Conservation (phyloP, 2,888 invertebrate genomes). For the Dicroscelio sp. region DNA sequence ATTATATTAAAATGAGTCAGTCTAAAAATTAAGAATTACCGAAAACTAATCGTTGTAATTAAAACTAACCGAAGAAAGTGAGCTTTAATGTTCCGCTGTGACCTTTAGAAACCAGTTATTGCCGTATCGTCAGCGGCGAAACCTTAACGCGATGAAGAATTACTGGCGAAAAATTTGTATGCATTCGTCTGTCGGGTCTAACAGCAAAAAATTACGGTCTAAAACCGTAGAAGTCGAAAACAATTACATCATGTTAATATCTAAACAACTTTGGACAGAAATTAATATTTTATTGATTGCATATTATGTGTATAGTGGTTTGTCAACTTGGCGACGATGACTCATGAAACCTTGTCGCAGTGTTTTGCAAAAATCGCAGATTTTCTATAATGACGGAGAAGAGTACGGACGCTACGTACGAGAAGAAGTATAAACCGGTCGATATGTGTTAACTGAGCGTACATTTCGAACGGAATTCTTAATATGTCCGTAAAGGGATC, state of each 20-base stretch:
- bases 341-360: constrained; percentile 60
- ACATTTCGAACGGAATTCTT: constrained; percentile 28
- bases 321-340: constrained; percentile 58
- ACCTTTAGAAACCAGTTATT: constrained; percentile 57
- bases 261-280: too few relatives aligned
- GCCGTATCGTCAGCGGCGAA: constrained; percentile 8
- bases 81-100: constrained; percentile 18
- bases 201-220: too few relatives aligned
- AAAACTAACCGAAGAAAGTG: constrained; percentile 42
- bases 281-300: constrained; percentile 59
- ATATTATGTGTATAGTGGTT: constrained; percentile 61
- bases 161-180: too few relatives aligned
- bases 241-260: too few relatives aligned
- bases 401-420: constrained; percentile 27
- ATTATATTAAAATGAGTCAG: too few relatives aligned
- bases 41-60: constrained; percentile 25
- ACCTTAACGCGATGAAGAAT: background rate
- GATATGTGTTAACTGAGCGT: constrained; percentile 37
- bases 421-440: constrained; percentile 55
- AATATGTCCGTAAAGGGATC: constrained; percentile 79
- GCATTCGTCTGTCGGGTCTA: too few relatives aligned
- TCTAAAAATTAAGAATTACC: constrained; percentile 10
- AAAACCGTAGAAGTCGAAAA: too few relatives aligned
- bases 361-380: constrained; percentile 56
- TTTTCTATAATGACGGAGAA: constrained; percentile 60